These are phyloP conservation scores for Erpornis zantholeuca DNA, from an alignment of 2,113 vertebrate species.

Conservation along the genomic window DNA sequence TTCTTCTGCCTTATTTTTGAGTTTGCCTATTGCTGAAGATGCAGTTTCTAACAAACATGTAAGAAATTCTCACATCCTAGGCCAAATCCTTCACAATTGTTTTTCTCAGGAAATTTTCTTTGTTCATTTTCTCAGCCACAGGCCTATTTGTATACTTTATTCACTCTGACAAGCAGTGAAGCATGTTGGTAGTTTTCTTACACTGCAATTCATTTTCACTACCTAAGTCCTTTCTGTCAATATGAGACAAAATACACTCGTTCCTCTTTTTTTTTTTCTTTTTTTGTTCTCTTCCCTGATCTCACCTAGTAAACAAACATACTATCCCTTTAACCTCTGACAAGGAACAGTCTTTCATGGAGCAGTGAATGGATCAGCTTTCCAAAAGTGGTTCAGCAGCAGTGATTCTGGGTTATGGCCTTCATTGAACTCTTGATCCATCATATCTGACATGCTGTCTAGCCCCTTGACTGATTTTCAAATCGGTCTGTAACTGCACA, in stretches of 20 bases:
- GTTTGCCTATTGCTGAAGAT: background rate
- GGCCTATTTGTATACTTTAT: background rate
- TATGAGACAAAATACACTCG: background rate
- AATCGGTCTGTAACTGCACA: background rate
- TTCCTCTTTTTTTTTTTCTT: fast-evolving
- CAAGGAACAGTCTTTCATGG: background rate
- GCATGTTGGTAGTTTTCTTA: background rate
- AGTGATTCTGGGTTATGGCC: background rate
- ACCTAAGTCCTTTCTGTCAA: background rate
- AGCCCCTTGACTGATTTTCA: background rate
- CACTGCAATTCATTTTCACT: background rate
- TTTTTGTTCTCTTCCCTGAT: fast-evolving
- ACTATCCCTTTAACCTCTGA: background rate
- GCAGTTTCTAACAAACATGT: background rate
- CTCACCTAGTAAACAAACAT: background rate
- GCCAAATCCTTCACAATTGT: background rate
- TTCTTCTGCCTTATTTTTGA: background rate
- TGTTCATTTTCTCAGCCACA: background rate
- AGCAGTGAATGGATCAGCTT: background rate
- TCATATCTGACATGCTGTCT: background rate
- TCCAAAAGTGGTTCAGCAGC: background rate
- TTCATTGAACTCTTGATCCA: background rate
- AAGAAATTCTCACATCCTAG: background rate
- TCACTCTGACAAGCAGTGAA: background rate
- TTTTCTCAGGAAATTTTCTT: background rate